These are phyloP conservation scores for Hemicrepidius hirtus DNA, from an alignment of 2,888 invertebrate species.

Conservation along the genomic window DNA sequence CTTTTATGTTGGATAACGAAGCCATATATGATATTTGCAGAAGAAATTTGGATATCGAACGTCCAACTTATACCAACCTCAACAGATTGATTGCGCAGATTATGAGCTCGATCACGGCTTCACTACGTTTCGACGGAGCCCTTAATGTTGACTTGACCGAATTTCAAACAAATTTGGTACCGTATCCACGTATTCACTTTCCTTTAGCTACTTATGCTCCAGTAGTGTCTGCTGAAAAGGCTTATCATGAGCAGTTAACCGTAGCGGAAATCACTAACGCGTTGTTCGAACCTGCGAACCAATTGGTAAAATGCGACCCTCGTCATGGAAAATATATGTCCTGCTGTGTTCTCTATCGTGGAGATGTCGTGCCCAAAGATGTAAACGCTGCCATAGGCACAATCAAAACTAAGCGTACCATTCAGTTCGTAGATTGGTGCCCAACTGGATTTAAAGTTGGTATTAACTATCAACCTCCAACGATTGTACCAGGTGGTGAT, in stretches of 20 bases:
- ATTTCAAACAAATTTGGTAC: constrained; percentile 75
- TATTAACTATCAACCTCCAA: too few relatives aligned
- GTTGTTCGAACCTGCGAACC: constrained; percentile 79
- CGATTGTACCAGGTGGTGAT: too few relatives aligned
- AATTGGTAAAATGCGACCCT: too few relatives aligned
- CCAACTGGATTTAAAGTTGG: too few relatives aligned
- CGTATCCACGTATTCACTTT: constrained; percentile 79
- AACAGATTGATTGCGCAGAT: constrained; percentile 77
- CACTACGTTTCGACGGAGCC: too few relatives aligned
- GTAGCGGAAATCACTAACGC: constrained; percentile 78
- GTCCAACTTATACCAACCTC: constrained; percentile 79
- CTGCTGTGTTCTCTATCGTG: constrained; percentile 74
- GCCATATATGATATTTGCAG: constrained; percentile 72
- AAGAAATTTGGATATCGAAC: too few relatives aligned
- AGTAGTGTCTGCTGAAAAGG: too few relatives aligned
- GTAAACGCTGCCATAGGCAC: too few relatives aligned
- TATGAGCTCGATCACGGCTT: constrained; percentile 77
- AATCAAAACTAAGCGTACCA: constrained; percentile 93
- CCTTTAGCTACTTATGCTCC: too few relatives aligned
- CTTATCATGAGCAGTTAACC: too few relatives aligned
- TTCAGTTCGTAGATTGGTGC: constrained; percentile 95
- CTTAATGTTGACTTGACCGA: too few relatives aligned
- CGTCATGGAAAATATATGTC: constrained; percentile 74
- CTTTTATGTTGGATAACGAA: constrained; percentile 75
- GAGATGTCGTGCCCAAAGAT: constrained; percentile 77